Evolutionary conservation across 1,140 invertebrate genomes (phyloP).

Genomic region (Bombus balteatus): DNA sequence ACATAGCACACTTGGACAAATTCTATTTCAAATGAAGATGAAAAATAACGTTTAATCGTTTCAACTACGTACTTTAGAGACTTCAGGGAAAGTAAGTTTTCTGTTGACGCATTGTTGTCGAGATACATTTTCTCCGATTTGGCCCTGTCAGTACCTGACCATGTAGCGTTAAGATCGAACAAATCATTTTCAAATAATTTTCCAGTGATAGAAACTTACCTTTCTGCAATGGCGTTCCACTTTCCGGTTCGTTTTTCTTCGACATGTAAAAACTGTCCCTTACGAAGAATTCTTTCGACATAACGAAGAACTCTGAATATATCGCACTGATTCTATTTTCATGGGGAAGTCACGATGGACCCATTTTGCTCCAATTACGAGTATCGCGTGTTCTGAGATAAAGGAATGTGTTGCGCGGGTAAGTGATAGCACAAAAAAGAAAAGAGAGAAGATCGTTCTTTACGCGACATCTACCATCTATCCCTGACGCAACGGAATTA

Average conservation of each 20-base stretch:
- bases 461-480: slow-evolving; percentile 20
- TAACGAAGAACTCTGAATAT: neutral
- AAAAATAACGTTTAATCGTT: neutral
- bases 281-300: too few relatives aligned
- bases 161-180: too few relatives aligned
- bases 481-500: slow-evolving; percentile 18
- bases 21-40: too few relatives aligned
- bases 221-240: neutral
- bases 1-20: too few relatives aligned
- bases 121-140: too few relatives aligned
- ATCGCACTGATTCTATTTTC: neutral
- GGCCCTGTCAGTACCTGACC: too few relatives aligned
- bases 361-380: neutral
- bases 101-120: too few relatives aligned
- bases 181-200: too few relatives aligned
- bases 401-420: slow-evolving; percentile 50
- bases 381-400: neutral
- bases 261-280: neutral
- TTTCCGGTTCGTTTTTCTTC: neutral
- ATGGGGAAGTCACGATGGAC: neutral
- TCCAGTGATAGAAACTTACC: too few relatives aligned
- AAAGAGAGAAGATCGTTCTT: slow-evolving; percentile 48
- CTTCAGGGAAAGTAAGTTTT: too few relatives aligned
- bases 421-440: slow-evolving; percentile 63
- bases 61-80: neutral